Percentiles rank a stretch among this genome's conserved stretches.
Conservation (phyloP, 2,797 vertebrate species). For the Trachurus trachurus region DNA sequence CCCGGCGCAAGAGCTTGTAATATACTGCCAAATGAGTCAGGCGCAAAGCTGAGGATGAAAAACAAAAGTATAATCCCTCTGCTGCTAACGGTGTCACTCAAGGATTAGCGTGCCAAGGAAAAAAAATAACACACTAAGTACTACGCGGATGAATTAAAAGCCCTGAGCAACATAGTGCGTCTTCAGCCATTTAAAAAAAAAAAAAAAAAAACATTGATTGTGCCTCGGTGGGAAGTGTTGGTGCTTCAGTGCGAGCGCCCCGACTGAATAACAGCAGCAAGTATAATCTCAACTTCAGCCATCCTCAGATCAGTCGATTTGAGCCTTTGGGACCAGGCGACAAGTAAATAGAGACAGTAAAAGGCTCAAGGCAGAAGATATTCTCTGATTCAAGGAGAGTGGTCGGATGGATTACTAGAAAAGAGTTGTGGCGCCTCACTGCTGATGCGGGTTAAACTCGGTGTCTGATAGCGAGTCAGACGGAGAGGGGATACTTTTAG, state of each 20-base stretch:
- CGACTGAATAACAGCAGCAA: conserved; percentile 30
- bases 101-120: conserved; percentile 80
- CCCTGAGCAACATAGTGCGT: conserved; percentile 48
- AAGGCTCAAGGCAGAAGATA: conserved; percentile 43
- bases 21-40: conserved; percentile 65
- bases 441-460: conserved; percentile 61
- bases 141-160: conserved; percentile 72
- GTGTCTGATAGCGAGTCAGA: conserved; percentile 37
- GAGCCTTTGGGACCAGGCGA: conserved; percentile 33
- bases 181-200: conserved; percentile 36
- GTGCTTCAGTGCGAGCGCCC: conserved; percentile 12
- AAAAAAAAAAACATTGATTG: conserved; percentile 31
- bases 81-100: conserved; percentile 83
- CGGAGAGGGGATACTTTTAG: background rate
- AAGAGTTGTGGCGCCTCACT: conserved; percentile 44
- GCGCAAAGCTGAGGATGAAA: conserved; percentile 67
- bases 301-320: conserved; percentile 35
- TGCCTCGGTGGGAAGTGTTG: conserved; percentile 32
- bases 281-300: conserved; percentile 62
- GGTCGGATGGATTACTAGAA: conserved; percentile 66
- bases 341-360: conserved; percentile 39
- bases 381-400: conserved; percentile 49
- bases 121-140: conserved; percentile 76
- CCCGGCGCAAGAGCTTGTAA: conserved; percentile 24
- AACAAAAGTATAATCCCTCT: conserved; percentile 83